Percentiles rank a stretch among this genome's conserved stretches.
These are phyloP conservation scores for Urosaurus nigricauda DNA, from an alignment of 2,797 vertebrate genomes.

Conservation along the genomic window DNA sequence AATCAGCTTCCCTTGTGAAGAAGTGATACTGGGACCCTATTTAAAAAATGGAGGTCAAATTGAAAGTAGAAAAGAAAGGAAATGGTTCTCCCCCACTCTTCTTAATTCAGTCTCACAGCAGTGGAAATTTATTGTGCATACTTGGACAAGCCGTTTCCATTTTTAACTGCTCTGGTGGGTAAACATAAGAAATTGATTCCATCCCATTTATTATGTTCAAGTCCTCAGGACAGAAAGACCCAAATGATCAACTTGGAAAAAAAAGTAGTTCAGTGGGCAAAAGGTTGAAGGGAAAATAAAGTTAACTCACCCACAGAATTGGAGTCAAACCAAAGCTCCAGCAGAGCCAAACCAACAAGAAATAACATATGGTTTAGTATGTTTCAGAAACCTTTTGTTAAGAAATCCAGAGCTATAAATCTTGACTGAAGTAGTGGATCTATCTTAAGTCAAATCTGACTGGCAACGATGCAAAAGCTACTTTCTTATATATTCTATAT, in stretches of 20 bases:
- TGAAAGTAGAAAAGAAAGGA: slow-evolving; percentile 25
- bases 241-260: slow-evolving; percentile 21
- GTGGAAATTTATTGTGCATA: slow-evolving; percentile 51
- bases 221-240: slow-evolving; percentile 43
- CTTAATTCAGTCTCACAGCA: slow-evolving; percentile 39
- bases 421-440: slow-evolving; percentile 1
- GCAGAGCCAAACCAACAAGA: not conserved
- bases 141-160: slow-evolving; percentile 54
- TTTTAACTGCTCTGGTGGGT: slow-evolving; percentile 50
- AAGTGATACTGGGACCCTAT: slow-evolving; percentile 40
- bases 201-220: slow-evolving; percentile 41
- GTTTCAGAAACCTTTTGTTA: slow-evolving; percentile 42
- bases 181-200: slow-evolving; percentile 54
- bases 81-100: slow-evolving; percentile 34
- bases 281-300: slow-evolving; percentile 52
- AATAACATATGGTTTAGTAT: slow-evolving; percentile 20
- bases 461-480: rapidly evolving
- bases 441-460: not conserved
- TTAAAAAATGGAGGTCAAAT: not conserved
- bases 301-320: slow-evolving; percentile 27
- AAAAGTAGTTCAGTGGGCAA: slow-evolving; percentile 41
- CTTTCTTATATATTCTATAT: not conserved
- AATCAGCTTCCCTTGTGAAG: slow-evolving; percentile 29
- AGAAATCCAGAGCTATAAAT: not conserved
- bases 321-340: slow-evolving; percentile 42